Conservation (phyloP, 1,140 invertebrate genomes). For the Caenorhabditis briggsae region DNA sequence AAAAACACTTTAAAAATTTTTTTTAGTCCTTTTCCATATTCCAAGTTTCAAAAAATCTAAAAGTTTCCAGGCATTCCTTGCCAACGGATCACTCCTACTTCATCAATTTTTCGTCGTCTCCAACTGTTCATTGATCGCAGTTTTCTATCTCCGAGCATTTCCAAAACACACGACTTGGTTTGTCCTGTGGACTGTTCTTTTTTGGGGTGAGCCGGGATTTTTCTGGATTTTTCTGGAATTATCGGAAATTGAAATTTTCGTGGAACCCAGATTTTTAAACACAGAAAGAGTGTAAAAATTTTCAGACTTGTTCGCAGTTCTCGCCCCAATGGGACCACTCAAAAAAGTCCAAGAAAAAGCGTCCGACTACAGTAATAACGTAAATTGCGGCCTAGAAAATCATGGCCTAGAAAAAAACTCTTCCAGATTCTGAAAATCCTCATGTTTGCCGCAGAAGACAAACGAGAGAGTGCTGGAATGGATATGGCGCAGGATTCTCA, state of each 20-base stretch:
- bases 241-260: too few species aligned
- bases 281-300: not conserved
- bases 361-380: slow-evolving; percentile 70
- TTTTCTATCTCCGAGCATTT: slow-evolving; percentile 72
- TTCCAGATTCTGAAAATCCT: slow-evolving; percentile 66
- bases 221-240: too few species aligned
- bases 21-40: not conserved
- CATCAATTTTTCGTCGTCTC: slow-evolving; percentile 71
- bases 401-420: not conserved
- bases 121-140: slow-evolving; percentile 73
- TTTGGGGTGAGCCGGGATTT: slow-evolving; percentile 69
- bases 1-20: too few species aligned
- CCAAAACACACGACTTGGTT: slow-evolving; percentile 73
- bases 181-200: slow-evolving; percentile 66
- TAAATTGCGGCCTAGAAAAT: slow-evolving; percentile 22
- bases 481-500: not conserved
- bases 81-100: slow-evolving; percentile 59
- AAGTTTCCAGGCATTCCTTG: slow-evolving; percentile 63
- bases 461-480: not conserved
- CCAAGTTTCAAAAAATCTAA: not conserved
- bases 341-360: slow-evolving; percentile 68
- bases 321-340: slow-evolving; percentile 71
- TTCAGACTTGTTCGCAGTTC: slow-evolving; percentile 74
- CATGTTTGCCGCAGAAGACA: slow-evolving; percentile 64
- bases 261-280: not conserved